These are phyloP conservation scores for Triplophysa rosa DNA, from an alignment of 2,113 vertebrate genomes.

Conservation along the genomic window DNA sequence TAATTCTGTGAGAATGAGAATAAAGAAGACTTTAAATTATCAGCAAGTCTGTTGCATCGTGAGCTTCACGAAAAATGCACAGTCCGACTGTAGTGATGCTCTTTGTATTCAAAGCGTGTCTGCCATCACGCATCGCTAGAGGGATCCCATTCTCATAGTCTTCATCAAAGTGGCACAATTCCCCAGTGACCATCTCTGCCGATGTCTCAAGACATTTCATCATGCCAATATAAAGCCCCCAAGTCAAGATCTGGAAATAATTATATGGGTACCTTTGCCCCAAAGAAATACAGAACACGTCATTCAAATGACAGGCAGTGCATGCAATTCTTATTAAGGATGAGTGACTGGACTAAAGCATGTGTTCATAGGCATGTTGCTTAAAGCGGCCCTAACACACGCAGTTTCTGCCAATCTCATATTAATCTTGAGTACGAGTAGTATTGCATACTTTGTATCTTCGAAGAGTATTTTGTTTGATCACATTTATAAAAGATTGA, in stretches of 20 bases:
- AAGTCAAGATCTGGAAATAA: conserved; percentile 2
- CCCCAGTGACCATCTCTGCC: conserved; percentile 1
- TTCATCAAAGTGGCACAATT: conserved; percentile 35
- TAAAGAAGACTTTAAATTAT: not conserved
- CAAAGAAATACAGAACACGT: not conserved
- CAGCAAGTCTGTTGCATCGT: not conserved
- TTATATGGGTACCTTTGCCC: not conserved
- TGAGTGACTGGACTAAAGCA: not conserved
- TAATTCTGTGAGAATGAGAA: not conserved
- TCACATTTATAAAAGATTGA: no score
- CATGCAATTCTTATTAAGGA: not conserved
- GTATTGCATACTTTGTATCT: no score
- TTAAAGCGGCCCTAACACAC: no score
- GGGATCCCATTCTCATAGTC: conserved; percentile 21
- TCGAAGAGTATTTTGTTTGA: no score
- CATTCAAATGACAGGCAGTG: not conserved
- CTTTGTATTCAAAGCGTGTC: conserved; percentile 30
- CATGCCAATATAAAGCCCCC: not conserved
- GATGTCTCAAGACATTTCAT: not conserved
- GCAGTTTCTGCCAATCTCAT: no score
- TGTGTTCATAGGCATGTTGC: not conserved
- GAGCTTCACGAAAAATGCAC: not conserved
- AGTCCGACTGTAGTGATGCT: conserved; percentile 25
- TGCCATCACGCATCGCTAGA: conserved; percentile 10
- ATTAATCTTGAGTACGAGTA: no score